phyloP scores from a whole-genome alignment of 2,797 vertebrate species.

The Labroides dimidiatus region DNA sequence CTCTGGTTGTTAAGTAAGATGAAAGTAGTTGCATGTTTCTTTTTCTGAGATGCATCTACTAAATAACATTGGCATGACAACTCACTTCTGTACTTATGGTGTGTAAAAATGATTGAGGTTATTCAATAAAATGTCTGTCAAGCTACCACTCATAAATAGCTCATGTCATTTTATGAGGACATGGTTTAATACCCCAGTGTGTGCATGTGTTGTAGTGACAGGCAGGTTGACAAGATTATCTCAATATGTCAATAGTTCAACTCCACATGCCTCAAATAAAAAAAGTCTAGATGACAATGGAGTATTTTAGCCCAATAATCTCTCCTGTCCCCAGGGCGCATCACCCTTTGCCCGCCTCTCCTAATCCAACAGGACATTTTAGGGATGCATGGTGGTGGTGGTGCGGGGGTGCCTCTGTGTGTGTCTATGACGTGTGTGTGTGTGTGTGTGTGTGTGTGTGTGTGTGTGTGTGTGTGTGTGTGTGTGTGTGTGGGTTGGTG shows the following conservation, averaged over 20 bases:
- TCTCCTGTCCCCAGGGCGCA: conserved; percentile 42
- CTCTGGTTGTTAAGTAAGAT: no score
- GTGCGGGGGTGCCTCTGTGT: conserved; percentile 7
- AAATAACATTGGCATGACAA: conserved; percentile 18
- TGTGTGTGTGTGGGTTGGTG: conserved; percentile 17
- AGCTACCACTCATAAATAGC: conserved; percentile 3
- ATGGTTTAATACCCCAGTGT: not conserved
- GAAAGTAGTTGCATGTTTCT: not conserved
- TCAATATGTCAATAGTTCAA: conserved; percentile 25
- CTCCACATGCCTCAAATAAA: conserved; percentile 27
- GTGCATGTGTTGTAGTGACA: not conserved
- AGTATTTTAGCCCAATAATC: conserved; percentile 61
- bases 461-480: not conserved
- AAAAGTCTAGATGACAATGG: conserved; percentile 53
- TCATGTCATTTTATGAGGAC: conserved; percentile 1
- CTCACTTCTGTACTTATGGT: conserved; percentile 4
- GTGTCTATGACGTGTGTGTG: not conserved
- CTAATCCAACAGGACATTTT: conserved; percentile 62
- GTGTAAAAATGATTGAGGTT: no score
- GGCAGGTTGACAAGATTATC: conserved; percentile 27
- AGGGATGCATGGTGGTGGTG: conserved; percentile 22
- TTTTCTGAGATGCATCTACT: not conserved
- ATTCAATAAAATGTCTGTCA: no score
- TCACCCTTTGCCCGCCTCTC: conserved; percentile 43
- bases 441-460: conserved; percentile 19